Conservation (phyloP, 1,140 invertebrate genomes). For the Drosophila burlai region DNA sequence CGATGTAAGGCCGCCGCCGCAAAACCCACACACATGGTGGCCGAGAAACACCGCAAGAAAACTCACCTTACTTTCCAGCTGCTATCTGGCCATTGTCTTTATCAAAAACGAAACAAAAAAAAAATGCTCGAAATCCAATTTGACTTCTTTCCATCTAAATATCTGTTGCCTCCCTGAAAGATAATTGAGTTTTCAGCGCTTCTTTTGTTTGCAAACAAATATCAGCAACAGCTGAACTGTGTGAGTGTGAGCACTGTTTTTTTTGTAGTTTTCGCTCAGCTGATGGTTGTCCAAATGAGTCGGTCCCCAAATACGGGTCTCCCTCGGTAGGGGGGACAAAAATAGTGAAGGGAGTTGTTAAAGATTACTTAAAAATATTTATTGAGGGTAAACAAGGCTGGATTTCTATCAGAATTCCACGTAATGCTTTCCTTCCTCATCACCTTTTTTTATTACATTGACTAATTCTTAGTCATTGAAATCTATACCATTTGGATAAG, state of each 20-base stretch:
- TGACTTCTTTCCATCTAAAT: conserved; percentile 23
- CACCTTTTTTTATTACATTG: not conserved
- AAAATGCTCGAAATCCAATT: conserved; percentile 34
- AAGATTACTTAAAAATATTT: not conserved
- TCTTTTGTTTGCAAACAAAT: conserved; percentile 65
- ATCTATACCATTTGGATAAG: not conserved
- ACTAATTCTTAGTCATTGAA: not conserved
- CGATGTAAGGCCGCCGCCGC: conserved; percentile 26
- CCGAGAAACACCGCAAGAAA: conserved; percentile 15
- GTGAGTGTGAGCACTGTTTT: conserved; percentile 19
- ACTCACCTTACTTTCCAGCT: conserved; percentile 7
- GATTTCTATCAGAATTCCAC: not conserved
- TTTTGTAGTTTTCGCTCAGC: conserved; percentile 42
- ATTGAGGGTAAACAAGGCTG: not conserved
- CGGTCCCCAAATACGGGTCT: conserved; percentile 19
- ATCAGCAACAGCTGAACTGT: conserved; percentile 26
- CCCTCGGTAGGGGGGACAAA: not conserved
- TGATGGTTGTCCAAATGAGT: conserved; percentile 37
- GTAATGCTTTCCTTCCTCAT: not conserved
- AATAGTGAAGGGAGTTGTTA: not conserved
- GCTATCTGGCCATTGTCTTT: conserved; percentile 23
- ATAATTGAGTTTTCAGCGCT: conserved; percentile 59
- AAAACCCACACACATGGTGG: conserved; percentile 3
- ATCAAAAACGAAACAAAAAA: conserved; percentile 30
- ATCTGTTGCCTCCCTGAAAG: not conserved